Base-by-base conservation (phyloP, 2,888 invertebrate species). In the Salticus scenicus region DNA sequence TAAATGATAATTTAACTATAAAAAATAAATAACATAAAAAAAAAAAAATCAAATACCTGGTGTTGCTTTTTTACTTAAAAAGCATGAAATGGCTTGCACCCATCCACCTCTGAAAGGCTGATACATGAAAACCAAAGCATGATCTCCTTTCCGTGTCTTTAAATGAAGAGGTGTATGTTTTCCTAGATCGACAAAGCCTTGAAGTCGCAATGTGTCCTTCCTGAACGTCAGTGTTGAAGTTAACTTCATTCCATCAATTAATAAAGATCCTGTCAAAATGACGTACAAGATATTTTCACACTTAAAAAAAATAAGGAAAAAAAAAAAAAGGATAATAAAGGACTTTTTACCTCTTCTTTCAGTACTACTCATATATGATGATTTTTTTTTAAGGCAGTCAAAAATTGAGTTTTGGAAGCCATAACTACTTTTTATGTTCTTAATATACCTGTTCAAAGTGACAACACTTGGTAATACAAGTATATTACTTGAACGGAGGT, bases 31-130 rank as follows among this genome's bases (percentile, higher is more conserved):
- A n/a, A n/a, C n/a, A n/a, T 8, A 63, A 10, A 14, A 24, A 27
- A 7, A 27, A 63, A 8, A 57, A n/a, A n/a, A 8, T 17, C 1
- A 27, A 66, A 14, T 66, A 66, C 28, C 42, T 27, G 71, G 20
- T 14, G 71, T 12, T 41, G 71, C 71, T 47, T 37, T 20, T 71
- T 30, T 47, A 4, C n/a, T 47, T 4, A 71, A 17, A 51, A 71
- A 71, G n/a, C 71, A 71, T 14, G 71, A 42, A 47, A 71, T 28
- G 12, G 51, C 1, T 17, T 71, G 71, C 47, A 71, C 71, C 47
- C 71, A 71, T 47, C 14, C 10, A 0, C 71, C 30, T 47, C 14
- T 42, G 17, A 71, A 71, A 28, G 71, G 51, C 30, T 71, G 71
- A 8, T 20, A 71, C 31, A 71, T 71, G 2, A 71, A 42, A 0